These are phyloP conservation scores for Wiebesia pumilae DNA, from an alignment of 1,140 invertebrate species.

Conservation along the genomic window DNA sequence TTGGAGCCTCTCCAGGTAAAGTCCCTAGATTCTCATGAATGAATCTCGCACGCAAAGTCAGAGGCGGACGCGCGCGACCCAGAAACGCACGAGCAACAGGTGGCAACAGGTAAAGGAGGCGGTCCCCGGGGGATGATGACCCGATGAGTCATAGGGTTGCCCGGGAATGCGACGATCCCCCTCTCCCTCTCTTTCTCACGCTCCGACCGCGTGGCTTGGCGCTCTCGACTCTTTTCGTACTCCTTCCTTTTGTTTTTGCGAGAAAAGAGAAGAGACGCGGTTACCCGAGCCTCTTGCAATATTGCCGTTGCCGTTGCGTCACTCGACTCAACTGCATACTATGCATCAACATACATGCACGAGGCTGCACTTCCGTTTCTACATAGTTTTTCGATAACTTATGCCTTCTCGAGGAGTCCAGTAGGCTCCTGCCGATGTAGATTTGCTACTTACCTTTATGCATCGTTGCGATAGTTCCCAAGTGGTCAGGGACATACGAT, in stretches of 20 bases:
- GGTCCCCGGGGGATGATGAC: slow-evolving; percentile 59
- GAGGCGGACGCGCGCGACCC: slow-evolving; percentile 41
- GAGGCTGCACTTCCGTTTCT: no score
- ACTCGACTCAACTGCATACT: no score
- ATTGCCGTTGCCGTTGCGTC: not conserved
- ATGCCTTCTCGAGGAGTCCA: no score
- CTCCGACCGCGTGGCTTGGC: not conserved
- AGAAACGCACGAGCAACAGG: slow-evolving; percentile 62
- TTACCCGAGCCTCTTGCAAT: not conserved
- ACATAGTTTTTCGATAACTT: no score
- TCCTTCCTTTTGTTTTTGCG: not conserved
- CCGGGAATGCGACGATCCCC: slow-evolving; percentile 61
- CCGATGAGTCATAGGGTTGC: slow-evolving; percentile 64
- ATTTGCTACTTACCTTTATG: no score
- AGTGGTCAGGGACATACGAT: no score
- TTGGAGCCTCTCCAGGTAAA: not conserved
- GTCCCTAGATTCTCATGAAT: not conserved
- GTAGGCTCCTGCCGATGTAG: no score
- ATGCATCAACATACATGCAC: no score
- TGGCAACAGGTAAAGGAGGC: slow-evolving; percentile 61
- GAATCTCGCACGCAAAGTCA: no score
- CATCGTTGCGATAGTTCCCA: no score
- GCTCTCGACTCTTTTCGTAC: not conserved
- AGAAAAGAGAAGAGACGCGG: not conserved
- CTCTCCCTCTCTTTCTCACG: slow-evolving; percentile 1